phyloP scores from a whole-genome alignment of 2,888 invertebrate genomes.

The Dryobota labecula region DNA sequence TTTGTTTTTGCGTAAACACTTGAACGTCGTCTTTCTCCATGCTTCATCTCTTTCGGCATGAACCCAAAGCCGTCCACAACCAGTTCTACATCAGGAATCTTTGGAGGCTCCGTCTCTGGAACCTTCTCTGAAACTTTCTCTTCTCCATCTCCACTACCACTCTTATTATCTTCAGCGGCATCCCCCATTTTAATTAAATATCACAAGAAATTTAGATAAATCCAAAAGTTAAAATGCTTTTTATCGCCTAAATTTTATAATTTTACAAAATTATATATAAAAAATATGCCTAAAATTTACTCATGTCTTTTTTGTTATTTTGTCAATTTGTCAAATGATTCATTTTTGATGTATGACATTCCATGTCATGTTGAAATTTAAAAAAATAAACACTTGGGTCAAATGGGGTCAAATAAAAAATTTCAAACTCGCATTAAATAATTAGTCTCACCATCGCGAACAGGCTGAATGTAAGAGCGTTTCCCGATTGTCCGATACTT shows the following conservation, averaged over 20 bases:
- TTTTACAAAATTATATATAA: conserved; percentile 32
- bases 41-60: conserved; percentile 74
- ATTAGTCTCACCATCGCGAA: background rate
- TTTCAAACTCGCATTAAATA: background rate
- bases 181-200: conserved; percentile 73
- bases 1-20: conserved; percentile 33
- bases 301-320: conserved; percentile 44
- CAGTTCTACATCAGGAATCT: conserved; percentile 82
- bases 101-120: conserved; percentile 51
- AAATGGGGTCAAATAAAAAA: background rate
- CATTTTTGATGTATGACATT: conserved; percentile 21
- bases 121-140: background rate
- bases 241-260: conserved; percentile 45
- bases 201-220: conserved; percentile 71
- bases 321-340: conserved; percentile 39
- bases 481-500: too few species aligned
- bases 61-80: conserved; percentile 88
- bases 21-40: conserved; percentile 23
- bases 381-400: background rate
- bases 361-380: background rate
- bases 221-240: conserved; percentile 27
- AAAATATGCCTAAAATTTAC: conserved; percentile 30
- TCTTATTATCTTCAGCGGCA: conserved; percentile 66
- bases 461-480: background rate
- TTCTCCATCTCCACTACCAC: conserved; percentile 59